Conservation (phyloP, 2,113 vertebrate genomes). For the Coregonus clupeaformis region DNA sequence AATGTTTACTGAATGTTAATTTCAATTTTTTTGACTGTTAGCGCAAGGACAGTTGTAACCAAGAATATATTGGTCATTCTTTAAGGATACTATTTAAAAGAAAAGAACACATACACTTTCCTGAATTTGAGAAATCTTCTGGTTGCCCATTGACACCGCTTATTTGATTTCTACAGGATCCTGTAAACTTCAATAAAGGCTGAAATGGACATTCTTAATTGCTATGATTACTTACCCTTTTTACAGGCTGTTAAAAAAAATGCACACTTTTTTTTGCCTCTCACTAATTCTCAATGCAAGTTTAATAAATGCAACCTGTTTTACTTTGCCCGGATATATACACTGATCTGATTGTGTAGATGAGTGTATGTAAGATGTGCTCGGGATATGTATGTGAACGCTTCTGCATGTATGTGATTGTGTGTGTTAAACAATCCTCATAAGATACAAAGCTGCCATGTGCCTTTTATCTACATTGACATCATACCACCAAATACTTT, state of each 20-base stretch:
- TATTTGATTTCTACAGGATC: slow-evolving; percentile 86
- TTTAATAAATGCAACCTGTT: slow-evolving; percentile 86
- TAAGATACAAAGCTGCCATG: slow-evolving; percentile 67
- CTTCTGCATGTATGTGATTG: slow-evolving; percentile 57
- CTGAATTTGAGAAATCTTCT: slow-evolving; percentile 84
- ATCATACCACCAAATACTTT: slow-evolving; percentile 54
- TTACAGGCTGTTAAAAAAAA: slow-evolving; percentile 81
- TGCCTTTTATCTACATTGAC: slow-evolving; percentile 60
- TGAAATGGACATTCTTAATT: slow-evolving; percentile 85
- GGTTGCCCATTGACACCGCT: slow-evolving; percentile 84
- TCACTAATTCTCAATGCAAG: slow-evolving; percentile 69
- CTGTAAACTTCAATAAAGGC: slow-evolving; percentile 92
- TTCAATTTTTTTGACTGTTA: slow-evolving; percentile 87
- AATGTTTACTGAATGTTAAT: slow-evolving; percentile 98
- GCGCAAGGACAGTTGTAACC: slow-evolving; percentile 86
- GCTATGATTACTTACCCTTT: slow-evolving; percentile 81
- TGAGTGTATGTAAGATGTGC: slow-evolving; percentile 44
- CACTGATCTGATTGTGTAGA: slow-evolving; percentile 53
- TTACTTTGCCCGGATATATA: slow-evolving; percentile 82
- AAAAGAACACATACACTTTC: slow-evolving; percentile 23
- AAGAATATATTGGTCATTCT: slow-evolving; percentile 93
- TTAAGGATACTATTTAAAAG: slow-evolving; percentile 88
- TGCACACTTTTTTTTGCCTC: slow-evolving; percentile 79
- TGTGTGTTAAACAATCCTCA: slow-evolving; percentile 64
- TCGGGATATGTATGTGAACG: slow-evolving; percentile 47